Base-by-base conservation (phyloP, 2,888 invertebrate species). In the Drosophila testacea region DNA sequence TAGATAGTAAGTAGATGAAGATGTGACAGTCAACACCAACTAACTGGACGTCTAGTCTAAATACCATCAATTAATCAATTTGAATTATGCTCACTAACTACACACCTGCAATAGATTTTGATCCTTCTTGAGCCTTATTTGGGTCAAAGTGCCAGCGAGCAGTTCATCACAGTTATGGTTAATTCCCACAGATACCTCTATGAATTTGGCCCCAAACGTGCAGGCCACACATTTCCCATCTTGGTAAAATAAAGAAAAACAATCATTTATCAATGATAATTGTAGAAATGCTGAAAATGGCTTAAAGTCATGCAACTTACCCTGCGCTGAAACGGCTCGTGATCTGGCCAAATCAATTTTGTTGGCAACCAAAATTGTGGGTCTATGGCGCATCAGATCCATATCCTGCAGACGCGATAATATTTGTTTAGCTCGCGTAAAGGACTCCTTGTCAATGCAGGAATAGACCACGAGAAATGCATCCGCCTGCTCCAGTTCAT, bases 131-230 rank as follows among this genome's bases (percentile, higher is more conserved):
- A 98, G 94, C 56, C 98, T 94, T 86, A 98, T 97, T 93, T 98
- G 98, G 85, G 96, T 97, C 71, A 99, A 94, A 64, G 98, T 96
- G 0, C 98, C 98, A 28, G 98, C 98, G 46, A 99, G 94, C 0
- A 99, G 94, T 89, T 99, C 98, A 93, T 99, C 98, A 32, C 98
- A 97, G 92, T 98, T 98, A 94, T 98, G 98, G 93, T 98, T 98
- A 90, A 99, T 97, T 11, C 98, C 98, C 11, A 98, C 98, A 0
- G 98, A 98, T 16, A 98, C 96, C 93, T 99, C 98, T 79, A 98
- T 96, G 94, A 97, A 98, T 93, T 98, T 98, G 61, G 97, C 96
- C 79, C 97, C 96, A 93, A 96, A 97, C 3, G 96, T 97, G 92
- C 97, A 97, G 6, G 98, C 98, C 78, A 98, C 94, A 89, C 97